phyloP scores from a whole-genome alignment of 2,888 invertebrate genomes.

The Esperia sulphurella region DNA sequence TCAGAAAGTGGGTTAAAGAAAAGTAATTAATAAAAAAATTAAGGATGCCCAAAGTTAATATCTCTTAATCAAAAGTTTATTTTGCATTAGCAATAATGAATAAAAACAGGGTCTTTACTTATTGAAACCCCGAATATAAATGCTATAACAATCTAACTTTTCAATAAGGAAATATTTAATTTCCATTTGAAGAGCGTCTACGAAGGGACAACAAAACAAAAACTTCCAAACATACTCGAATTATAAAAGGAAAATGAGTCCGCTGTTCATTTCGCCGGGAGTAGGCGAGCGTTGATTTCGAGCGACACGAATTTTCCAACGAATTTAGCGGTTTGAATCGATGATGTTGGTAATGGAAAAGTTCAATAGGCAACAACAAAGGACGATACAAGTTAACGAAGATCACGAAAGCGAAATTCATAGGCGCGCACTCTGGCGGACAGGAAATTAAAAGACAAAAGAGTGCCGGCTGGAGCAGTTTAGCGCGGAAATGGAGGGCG shows the following conservation, averaged over 20 bases:
- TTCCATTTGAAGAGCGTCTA: constrained; percentile 50
- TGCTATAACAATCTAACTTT: constrained; percentile 55
- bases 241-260: constrained; percentile 56
- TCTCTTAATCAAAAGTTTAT: constrained; percentile 1
- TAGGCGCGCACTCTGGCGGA: constrained; percentile 62
- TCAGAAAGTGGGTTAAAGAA: neutral
- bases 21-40: neutral
- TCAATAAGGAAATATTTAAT: constrained; percentile 67
- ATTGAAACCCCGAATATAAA: constrained; percentile 53
- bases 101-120: constrained; percentile 50
- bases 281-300: constrained; percentile 35
- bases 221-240: constrained; percentile 53
- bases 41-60: too few species aligned
- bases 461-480: constrained; percentile 67
- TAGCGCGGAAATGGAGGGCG: constrained; percentile 70
- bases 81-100: constrained; percentile 12
- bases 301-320: constrained; percentile 59
- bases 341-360: constrained; percentile 73
- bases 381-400: constrained; percentile 74
- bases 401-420: constrained; percentile 74
- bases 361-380: constrained; percentile 76
- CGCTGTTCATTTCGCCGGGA: constrained; percentile 45
- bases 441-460: constrained; percentile 79
- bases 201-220: constrained; percentile 46
- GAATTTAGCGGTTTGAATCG: constrained; percentile 72